A percentile compares a stretch with the other conserved stretches of the same genome.
Evolutionary conservation across 2,888 invertebrate species (phyloP).

Genomic region (Atherix ibis): DNA sequence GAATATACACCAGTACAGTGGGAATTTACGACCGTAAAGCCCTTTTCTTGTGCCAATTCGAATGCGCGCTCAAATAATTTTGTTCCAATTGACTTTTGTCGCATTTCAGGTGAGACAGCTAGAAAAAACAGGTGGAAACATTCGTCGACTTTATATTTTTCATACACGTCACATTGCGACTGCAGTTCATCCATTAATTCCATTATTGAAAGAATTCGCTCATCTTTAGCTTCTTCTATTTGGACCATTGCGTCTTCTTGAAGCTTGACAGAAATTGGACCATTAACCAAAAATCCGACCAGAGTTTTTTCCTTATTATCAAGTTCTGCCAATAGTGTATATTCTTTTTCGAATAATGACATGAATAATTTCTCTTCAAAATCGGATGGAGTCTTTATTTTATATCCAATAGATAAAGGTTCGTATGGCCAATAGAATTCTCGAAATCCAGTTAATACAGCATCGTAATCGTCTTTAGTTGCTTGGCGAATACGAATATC

Average conservation of each 20-base stretch:
- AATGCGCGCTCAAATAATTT: conserved; percentile 10
- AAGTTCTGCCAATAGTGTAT: conserved; percentile 11
- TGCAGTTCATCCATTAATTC: conserved; percentile 6
- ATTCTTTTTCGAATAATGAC: conserved; percentile 6
- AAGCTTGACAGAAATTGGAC: background rate
- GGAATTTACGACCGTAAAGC: conserved; percentile 8
- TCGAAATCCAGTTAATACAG: conserved; percentile 11
- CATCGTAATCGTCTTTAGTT: conserved; percentile 7
- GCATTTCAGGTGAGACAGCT: conserved; percentile 9
- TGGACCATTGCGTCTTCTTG: conserved; percentile 1
- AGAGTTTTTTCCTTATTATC: conserved; percentile 4
- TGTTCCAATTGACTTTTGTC: conserved; percentile 12
- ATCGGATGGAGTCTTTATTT: conserved; percentile 8
- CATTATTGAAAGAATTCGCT: background rate
- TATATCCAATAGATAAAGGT: conserved; percentile 11
- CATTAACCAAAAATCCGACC: conserved; percentile 7
- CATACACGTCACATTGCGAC: conserved; percentile 9
- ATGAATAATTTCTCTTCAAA: conserved; percentile 12
- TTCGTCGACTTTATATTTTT: conserved; percentile 10
- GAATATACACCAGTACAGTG: conserved; percentile 14
- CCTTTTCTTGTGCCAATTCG: conserved; percentile 8
- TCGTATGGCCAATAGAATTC: conserved; percentile 13
- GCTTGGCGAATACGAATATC: conserved; percentile 9
- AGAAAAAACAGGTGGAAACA: conserved; percentile 10
- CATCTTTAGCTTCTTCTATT: conserved; percentile 2